Base-by-base conservation (phyloP, 2,113 vertebrate genomes). In the Varanus salvator region DNA sequence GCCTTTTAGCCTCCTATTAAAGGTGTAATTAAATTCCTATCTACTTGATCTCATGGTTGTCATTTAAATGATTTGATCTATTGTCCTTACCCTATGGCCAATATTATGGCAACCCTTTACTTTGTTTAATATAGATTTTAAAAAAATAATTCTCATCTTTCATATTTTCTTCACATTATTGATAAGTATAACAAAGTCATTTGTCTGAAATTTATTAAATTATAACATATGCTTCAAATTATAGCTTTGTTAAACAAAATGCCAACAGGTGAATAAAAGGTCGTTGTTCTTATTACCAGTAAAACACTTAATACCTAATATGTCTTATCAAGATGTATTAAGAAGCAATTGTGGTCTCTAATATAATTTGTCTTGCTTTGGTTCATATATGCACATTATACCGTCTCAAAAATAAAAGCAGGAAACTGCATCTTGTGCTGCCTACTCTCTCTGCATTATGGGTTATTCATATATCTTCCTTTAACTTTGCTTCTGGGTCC, bases 111-210 rank as follows among this genome's bases (percentile, higher is more conserved):
- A 85, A 57, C 87, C 83, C n/a, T 57, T 90, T 75, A 88, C 74
- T 21, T 19, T 66, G 60, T 31, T 29, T 29, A 0, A 83, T 87
- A 84, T 84, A 52, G 60, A 85, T 91, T 91, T 34, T 84, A 19
- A 8, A 87, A 76, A 91, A 44, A 44, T 44, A 44, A 83, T 90
- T 76, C 85, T 90, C 69, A 66, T 90, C 68, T 85, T 91, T 95
- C 82, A 64, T 87, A 21, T 86, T 83, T 90, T 88, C 71, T 80
- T 92, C 85, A 64, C 69, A 87, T n/a, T 95, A 90, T 89, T 15
- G 81, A 85, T 71, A 91, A 88, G 89, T 94, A 44, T 89, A 87
- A 19, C 0, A 69, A 87, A 90, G 89, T 80, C 89, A 88, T 87
- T 69, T 85, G 27, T 89, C 83, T 80, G 11, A 38, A 78, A 85